These are phyloP conservation scores for Avahi laniger DNA, from an alignment of 2,797 vertebrate species.

Conservation along the genomic window DNA sequence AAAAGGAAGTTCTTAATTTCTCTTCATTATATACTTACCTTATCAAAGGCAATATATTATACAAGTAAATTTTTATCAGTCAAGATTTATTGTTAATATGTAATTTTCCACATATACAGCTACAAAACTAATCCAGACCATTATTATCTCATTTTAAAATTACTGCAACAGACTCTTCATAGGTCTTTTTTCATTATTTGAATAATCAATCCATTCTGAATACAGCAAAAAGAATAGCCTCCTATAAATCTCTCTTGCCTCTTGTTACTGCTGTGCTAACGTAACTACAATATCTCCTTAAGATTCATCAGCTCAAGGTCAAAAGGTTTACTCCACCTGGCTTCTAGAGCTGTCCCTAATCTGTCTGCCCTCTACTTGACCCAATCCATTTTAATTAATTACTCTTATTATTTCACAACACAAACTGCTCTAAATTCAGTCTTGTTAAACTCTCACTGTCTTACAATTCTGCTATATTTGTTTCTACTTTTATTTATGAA, in stretches of 20 bases:
- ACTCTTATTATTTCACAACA: not conserved
- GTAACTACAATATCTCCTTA: not conserved
- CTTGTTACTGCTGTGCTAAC: not conserved
- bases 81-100: not conserved
- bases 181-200: not conserved
- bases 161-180: not conserved
- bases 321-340: not conserved
- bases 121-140: not conserved
- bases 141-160: not conserved
- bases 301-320: not conserved
- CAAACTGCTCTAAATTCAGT: not conserved
- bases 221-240: not conserved
- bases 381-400: not conserved
- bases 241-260: not conserved
- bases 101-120: not conserved
- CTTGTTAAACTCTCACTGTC: not conserved
- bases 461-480: not conserved
- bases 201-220: not conserved
- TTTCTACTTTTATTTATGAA: not conserved
- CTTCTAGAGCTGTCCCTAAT: not conserved
- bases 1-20: not conserved
- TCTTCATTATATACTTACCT: not conserved
- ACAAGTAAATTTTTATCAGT: not conserved
- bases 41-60: not conserved
- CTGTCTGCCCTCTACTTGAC: not conserved